A percentile compares a stretch with the other conserved stretches of the same genome.
These are phyloP conservation scores for Threskiornis aethiopicus DNA, from an alignment of 2,797 vertebrate species.

Conservation along the genomic window DNA sequence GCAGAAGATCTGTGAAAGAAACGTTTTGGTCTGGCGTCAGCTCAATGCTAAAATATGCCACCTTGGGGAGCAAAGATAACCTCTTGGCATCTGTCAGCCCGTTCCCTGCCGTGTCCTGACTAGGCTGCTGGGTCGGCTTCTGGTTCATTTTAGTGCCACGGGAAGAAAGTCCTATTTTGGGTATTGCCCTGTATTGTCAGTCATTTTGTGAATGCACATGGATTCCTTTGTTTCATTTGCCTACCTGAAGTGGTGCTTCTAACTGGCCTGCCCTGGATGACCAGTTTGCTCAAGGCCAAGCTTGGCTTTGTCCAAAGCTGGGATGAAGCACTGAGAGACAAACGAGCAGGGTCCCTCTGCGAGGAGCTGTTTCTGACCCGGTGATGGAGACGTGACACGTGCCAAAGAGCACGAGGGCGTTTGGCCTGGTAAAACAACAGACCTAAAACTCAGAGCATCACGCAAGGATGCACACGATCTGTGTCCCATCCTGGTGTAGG, in stretches of 20 bases:
- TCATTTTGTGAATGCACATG: neutral
- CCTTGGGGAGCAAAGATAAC: neutral
- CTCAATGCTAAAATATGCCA: neutral
- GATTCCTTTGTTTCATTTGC: neutral
- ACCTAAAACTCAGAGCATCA: neutral
- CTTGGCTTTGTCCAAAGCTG: neutral
- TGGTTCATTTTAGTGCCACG: neutral
- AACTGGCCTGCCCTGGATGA: no score
- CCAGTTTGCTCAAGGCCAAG: neutral
- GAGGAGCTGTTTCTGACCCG: fast-evolving
- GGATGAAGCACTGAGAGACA: neutral
- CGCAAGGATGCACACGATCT: neutral
- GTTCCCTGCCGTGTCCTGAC: neutral
- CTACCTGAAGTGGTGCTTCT: neutral
- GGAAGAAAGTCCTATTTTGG: neutral
- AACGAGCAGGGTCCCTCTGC: neutral
- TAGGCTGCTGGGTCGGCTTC: neutral
- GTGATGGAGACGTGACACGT: fast-evolving
- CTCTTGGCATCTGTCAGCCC: neutral
- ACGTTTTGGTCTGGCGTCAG: neutral
- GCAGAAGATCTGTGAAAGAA: neutral
- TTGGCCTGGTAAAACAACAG: neutral
- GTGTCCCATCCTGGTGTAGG: neutral
- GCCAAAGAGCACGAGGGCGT: fast-evolving
- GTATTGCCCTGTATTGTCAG: neutral